A percentile compares a stretch with the other conserved stretches of the same genome.
Conservation (phyloP, 1,140 invertebrate genomes). For the Centruroides sculpturatus region DNA sequence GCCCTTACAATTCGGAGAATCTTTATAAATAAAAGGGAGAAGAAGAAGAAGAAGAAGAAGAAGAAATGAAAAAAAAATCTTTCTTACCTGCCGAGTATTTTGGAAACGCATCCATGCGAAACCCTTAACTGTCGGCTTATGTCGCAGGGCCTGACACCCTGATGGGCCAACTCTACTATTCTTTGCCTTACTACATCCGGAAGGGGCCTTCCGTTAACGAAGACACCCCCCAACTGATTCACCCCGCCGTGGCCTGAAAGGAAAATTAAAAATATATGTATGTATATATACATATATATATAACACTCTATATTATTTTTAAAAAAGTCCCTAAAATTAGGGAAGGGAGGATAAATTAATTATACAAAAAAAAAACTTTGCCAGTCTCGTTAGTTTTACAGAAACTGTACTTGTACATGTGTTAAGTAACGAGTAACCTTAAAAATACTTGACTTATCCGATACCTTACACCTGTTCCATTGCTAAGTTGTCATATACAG, state of each 20-base stretch:
- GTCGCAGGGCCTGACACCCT: conserved; percentile 78
- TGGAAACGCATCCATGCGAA: conserved; percentile 39
- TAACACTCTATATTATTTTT: not conserved
- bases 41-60: not conserved
- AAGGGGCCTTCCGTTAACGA: conserved; percentile 87
- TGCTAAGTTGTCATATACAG: no score
- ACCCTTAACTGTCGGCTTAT: conserved; percentile 39
- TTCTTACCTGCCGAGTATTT: conserved; percentile 34
- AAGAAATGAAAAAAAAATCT: not conserved
- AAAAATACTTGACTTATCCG: no score
- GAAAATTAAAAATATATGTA: not conserved
- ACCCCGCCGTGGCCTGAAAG: conserved; percentile 75
- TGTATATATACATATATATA: not conserved
- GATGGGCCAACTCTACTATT: conserved; percentile 91
- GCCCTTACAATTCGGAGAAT: not conserved
- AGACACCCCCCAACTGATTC: conserved; percentile 90
- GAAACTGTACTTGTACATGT: no score
- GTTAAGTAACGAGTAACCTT: no score
- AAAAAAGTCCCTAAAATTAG: no score
- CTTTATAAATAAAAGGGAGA: not conserved
- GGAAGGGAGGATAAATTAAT: no score
- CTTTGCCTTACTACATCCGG: conserved; percentile 85
- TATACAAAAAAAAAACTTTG: no score
- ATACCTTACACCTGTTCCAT: no score
- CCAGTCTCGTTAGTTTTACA: no score